These are phyloP conservation scores for Tyria jacobaeae DNA, from an alignment of 2,888 invertebrate genomes.

Conservation along the genomic window DNA sequence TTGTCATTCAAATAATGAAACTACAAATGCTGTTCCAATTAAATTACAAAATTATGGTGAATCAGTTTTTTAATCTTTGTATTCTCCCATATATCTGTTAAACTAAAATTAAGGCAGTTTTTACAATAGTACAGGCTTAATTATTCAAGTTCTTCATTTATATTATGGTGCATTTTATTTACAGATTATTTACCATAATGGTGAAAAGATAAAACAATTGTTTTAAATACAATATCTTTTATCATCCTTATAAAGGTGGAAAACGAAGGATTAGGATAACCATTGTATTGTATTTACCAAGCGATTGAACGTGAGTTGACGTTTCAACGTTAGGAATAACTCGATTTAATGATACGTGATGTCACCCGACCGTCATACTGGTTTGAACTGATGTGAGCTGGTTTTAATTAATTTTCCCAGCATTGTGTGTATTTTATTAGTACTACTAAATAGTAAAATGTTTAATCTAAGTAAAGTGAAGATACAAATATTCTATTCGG, in stretches of 20 bases:
- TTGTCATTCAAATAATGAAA: background rate
- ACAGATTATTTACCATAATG: background rate
- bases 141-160: background rate
- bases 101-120: too few species aligned
- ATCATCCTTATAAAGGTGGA: background rate
- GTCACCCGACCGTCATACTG: background rate
- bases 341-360: background rate
- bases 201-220: background rate
- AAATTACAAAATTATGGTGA: too few species aligned
- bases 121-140: background rate
- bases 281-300: constrained; percentile 2
- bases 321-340: constrained; percentile 6
- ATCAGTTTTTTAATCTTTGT: background rate
- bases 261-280: background rate
- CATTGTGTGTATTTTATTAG: constrained; percentile 1
- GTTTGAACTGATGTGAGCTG: background rate
- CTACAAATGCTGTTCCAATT: background rate
- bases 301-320: constrained; percentile 4
- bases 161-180: background rate
- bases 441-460: constrained; percentile 11
- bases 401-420: constrained; percentile 5
- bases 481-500: constrained; percentile 15
- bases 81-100: too few species aligned
- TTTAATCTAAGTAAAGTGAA: constrained; percentile 28
- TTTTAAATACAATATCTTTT: background rate